Evolutionary conservation across 1,140 invertebrate species (phyloP).

Genomic region (Drosophila mojavensis): DNA sequence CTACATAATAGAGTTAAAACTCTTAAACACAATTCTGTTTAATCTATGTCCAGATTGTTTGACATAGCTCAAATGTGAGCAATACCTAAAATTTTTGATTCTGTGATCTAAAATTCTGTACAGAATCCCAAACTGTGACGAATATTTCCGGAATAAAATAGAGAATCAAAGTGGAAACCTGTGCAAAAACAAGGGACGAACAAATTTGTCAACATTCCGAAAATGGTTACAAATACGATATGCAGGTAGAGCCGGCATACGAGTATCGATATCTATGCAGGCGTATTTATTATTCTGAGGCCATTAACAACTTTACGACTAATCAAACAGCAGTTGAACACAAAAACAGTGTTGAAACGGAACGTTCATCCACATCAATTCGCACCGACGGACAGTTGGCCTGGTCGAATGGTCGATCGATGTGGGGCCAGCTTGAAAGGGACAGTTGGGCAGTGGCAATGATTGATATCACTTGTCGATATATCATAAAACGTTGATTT

Average conservation of each 20-base stretch:
- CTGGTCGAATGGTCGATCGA: constrained; percentile 20
- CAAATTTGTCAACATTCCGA: background rate
- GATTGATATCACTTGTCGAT: constrained; percentile 80
- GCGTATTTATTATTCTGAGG: constrained; percentile 10
- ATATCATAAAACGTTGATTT: constrained; percentile 81
- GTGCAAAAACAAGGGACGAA: too few relatives aligned
- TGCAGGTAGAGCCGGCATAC: background rate
- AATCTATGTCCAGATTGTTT: too few relatives aligned
- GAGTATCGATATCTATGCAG: background rate
- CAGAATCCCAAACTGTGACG: too few relatives aligned
- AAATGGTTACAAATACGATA: background rate
- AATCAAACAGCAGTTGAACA: constrained; percentile 46
- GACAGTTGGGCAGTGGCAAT: constrained; percentile 15
- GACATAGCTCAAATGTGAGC: too few relatives aligned
- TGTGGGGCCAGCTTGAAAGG: background rate
- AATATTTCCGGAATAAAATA: too few relatives aligned
- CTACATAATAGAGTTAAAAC: too few relatives aligned
- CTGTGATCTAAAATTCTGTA: too few relatives aligned
- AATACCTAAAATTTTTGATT: too few relatives aligned
- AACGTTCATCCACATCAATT: constrained; percentile 25
- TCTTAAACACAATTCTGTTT: too few relatives aligned
- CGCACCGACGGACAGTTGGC: constrained; percentile 16
- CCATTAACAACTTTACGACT: constrained; percentile 63
- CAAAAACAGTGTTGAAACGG: constrained; percentile 13
- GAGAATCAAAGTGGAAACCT: too few relatives aligned